Evolutionary conservation across 2,797 vertebrate genomes (phyloP).

Genomic region (Danio aesculapii): DNA sequence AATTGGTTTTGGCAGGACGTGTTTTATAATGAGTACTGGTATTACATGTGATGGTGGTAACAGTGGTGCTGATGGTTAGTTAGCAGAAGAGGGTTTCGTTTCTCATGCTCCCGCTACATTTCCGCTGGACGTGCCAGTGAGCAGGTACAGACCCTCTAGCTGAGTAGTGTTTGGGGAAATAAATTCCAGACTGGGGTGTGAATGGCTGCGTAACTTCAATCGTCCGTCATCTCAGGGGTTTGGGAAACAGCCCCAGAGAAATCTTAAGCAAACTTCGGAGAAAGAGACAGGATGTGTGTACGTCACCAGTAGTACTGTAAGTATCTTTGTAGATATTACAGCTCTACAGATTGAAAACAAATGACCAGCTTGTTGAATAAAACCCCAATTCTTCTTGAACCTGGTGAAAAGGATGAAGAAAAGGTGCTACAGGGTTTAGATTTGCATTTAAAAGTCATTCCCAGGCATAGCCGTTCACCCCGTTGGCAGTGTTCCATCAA

Average conservation of each 20-base stretch:
- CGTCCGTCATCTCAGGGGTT: constrained; percentile 61
- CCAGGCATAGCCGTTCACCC: too few relatives aligned
- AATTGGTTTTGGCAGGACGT: constrained; percentile 1
- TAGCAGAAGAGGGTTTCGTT: constrained; percentile 47
- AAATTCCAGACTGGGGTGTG: constrained; percentile 50
- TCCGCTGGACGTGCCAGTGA: constrained; percentile 64
- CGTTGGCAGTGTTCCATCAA: too few relatives aligned
- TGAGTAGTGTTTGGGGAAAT: constrained; percentile 55
- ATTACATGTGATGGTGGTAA: constrained; percentile 50
- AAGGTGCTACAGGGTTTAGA: not conserved
- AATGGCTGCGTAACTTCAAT: constrained; percentile 43
- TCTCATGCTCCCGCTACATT: constrained; percentile 70
- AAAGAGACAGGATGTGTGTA: constrained; percentile 19
- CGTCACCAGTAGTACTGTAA: constrained; percentile 22
- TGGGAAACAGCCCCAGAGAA: constrained; percentile 61
- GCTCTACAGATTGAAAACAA: not conserved
- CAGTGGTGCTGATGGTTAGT: constrained; percentile 30
- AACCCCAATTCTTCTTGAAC: not conserved
- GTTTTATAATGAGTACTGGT: constrained; percentile 45
- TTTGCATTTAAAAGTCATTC: not conserved
- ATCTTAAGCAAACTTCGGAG: constrained; percentile 53
- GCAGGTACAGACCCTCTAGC: constrained; percentile 66
- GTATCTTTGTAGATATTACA: not conserved
- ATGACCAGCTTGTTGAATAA: not conserved
- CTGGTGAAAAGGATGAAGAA: not conserved